phyloP scores from a whole-genome alignment of 2,888 invertebrate species.

The Quadroppia sp. region DNA sequence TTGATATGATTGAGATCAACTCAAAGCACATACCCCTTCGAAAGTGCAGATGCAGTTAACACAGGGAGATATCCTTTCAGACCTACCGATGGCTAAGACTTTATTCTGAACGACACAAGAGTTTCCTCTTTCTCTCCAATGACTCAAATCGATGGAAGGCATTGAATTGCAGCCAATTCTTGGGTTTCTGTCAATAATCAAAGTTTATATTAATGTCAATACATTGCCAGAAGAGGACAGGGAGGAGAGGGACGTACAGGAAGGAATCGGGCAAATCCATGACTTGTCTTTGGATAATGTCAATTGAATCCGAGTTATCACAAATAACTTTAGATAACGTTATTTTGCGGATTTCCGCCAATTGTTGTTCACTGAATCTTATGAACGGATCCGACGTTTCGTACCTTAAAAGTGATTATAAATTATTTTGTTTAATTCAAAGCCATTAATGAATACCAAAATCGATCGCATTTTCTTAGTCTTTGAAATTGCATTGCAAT shows the following conservation, averaged over 20 bases:
- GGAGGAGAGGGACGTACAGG: conserved; percentile 58
- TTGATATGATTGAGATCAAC: too few species aligned
- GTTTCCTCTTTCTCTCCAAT: conserved; percentile 67
- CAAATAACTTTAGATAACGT: conserved; percentile 80
- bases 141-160: conserved; percentile 72
- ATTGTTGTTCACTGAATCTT: conserved; percentile 75
- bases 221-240: too few species aligned
- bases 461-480: conserved; percentile 85
- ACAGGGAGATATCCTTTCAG: conserved; percentile 56
- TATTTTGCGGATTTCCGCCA: conserved; percentile 73
- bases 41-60: conserved; percentile 58
- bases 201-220: background rate
- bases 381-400: conserved; percentile 75
- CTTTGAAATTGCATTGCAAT: conserved; percentile 91
- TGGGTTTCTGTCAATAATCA: conserved; percentile 64
- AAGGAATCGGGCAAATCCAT: conserved; percentile 88
- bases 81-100: conserved; percentile 54
- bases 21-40: conserved; percentile 55
- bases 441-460: conserved; percentile 67
- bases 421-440: background rate
- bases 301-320: conserved; percentile 78
- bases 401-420: conserved; percentile 52
- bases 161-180: conserved; percentile 76
- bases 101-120: conserved; percentile 54
- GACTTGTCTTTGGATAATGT: conserved; percentile 79